These are phyloP conservation scores for Callyntrura sp. DNA, from an alignment of 2,888 invertebrate species.

Conservation along the genomic window DNA sequence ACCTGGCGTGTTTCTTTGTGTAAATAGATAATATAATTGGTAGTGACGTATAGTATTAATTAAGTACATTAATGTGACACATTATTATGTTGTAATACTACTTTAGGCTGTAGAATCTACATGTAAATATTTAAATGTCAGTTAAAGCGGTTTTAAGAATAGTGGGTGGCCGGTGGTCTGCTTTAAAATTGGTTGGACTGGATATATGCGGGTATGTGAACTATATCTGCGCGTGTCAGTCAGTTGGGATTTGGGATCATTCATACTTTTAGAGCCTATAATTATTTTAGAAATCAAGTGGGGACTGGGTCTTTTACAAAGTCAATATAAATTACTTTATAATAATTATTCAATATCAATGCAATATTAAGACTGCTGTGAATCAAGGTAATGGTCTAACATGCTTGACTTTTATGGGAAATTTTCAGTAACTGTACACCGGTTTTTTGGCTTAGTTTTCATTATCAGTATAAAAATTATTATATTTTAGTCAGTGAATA, in stretches of 20 bases:
- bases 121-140: slow-evolving; percentile 38
- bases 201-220: no score
- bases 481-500: background rate
- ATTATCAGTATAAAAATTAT: background rate
- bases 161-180: slow-evolving; percentile 38
- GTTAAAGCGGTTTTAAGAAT: slow-evolving; percentile 15
- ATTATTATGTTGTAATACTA: slow-evolving; percentile 52
- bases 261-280: slow-evolving; percentile 20
- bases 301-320: slow-evolving; percentile 43
- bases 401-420: slow-evolving; percentile 34
- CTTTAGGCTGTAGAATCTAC: slow-evolving; percentile 50
- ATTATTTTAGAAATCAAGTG: background rate
- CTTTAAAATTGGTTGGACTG: slow-evolving; percentile 39
- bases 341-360: slow-evolving; percentile 44
- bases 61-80: slow-evolving; percentile 36
- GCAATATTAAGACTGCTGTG: slow-evolving; percentile 72
- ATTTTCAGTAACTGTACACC: slow-evolving; percentile 22
- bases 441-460: slow-evolving; percentile 47
- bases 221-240: background rate
- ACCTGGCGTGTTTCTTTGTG: slow-evolving; percentile 47
- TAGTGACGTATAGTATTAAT: slow-evolving; percentile 36
- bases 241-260: slow-evolving; percentile 6
- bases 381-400: slow-evolving; percentile 52
- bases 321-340: slow-evolving; percentile 9
- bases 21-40: slow-evolving; percentile 41